Evolutionary conservation across 1,140 invertebrate genomes (phyloP).

Genomic region (Ylistrum balloti): DNA sequence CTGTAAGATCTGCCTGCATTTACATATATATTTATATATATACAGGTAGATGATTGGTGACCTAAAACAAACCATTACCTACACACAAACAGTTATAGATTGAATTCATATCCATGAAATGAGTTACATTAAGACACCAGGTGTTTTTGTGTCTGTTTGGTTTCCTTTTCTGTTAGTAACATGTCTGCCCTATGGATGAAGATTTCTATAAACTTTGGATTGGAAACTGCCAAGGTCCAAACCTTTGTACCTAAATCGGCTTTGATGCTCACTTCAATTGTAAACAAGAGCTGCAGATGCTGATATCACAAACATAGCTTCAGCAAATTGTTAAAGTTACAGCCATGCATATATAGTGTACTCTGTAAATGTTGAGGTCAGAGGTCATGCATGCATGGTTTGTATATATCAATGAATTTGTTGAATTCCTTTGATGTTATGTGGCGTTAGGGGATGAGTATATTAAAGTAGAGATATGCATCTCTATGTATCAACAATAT

Average conservation of each 20-base stretch:
- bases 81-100: neutral
- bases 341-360: neutral
- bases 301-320: neutral
- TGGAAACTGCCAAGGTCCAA: neutral
- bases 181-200: neutral
- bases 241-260: neutral
- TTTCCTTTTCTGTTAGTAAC: neutral
- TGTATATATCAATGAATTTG: neutral
- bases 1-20: too few species aligned
- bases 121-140: neutral
- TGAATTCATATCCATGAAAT: neutral
- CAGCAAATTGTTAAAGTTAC: neutral
- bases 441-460: constrained; percentile 22
- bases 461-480: constrained; percentile 17
- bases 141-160: neutral
- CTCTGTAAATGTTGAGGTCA: neutral
- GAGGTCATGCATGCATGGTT: constrained; percentile 32
- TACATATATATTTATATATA: too few species aligned
- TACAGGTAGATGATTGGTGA: neutral
- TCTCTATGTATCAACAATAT: neutral
- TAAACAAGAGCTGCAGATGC: neutral
- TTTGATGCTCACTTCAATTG: neutral
- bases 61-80: neutral
- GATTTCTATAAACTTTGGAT: neutral
- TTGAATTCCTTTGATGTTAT: neutral